Percentiles rank a stretch among this genome's conserved stretches.
phyloP scores from a whole-genome alignment of 2,888 invertebrate species.

The Physocephala rufipes region DNA sequence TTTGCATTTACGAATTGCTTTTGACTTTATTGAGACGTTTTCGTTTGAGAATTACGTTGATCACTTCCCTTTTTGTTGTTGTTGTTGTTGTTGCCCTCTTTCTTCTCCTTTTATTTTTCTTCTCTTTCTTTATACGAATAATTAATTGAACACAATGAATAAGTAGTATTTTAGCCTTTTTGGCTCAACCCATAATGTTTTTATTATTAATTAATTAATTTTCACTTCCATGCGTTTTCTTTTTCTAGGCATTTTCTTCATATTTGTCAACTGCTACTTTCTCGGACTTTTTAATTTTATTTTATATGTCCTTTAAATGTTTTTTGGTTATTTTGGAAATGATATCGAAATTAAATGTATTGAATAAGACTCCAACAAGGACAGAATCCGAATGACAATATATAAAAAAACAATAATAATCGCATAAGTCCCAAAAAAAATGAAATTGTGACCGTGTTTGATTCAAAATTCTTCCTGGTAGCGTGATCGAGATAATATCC shows the following conservation, averaged over 20 bases:
- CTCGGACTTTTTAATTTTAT: not conserved
- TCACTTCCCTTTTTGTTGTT: not conserved
- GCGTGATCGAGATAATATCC: too few species aligned
- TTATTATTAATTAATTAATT: not conserved
- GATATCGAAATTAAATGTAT: too few species aligned
- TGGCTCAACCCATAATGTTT: not conserved
- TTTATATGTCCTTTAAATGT: too few species aligned
- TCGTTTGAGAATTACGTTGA: constrained; percentile 3
- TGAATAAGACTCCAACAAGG: too few species aligned
- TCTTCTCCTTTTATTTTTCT: constrained; percentile 3
- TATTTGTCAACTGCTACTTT: not conserved
- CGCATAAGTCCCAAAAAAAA: too few species aligned
- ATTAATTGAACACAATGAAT: not conserved
- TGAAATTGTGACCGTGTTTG: too few species aligned
- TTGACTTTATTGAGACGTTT: constrained; percentile 14
- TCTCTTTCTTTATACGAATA: not conserved
- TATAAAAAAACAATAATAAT: too few species aligned
- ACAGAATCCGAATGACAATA: too few species aligned
- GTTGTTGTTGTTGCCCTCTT: not conserved
- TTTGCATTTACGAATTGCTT: constrained; percentile 14
- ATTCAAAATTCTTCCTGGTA: too few species aligned
- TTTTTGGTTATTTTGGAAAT: too few species aligned
- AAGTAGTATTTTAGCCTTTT: not conserved
- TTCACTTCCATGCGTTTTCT: constrained; percentile 1
- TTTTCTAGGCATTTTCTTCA: not conserved